Evolutionary conservation across 2,113 vertebrate genomes (phyloP), one percentile per base, ranked within the genome.

Genomic region (Haemorhous mexicanus): DNA sequence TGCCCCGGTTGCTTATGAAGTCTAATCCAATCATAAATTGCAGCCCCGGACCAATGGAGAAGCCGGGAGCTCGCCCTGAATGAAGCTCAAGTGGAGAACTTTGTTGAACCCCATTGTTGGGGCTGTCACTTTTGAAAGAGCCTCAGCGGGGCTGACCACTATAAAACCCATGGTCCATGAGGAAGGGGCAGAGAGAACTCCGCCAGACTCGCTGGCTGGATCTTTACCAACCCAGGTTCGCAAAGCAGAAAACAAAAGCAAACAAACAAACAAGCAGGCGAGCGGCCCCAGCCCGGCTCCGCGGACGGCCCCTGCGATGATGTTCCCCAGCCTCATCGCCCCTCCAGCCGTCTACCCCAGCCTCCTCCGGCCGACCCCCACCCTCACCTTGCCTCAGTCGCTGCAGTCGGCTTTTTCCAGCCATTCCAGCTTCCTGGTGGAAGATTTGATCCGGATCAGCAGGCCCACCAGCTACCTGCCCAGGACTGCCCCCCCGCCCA

Each of bases 1-100:
- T 99, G 98, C 94, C 93, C 96, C 94, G 97, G 98, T 98, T 98
- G 98, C 98, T 99, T 98, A 99, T 99, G 98, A 99, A 99, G 99
- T 98, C 98, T 99, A 99, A 99, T 99, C 98, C 99, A 99, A 99
- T 99, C 99, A 99, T 99, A 99, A 99, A 99, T 99, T 98, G 99
- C 98, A 95, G 97, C 96, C 66, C 92, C 86, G 98, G 95, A 97
- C 99, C 99, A 99, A 99, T 99, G 98, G 97, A 98, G 87, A 72
- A 33, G 96, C 97, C 82, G 93, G 89, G 96, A 96, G 94, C 94
- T 94, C 87, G 75, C 97, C 95, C 97, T 99, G 98, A 99, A 99
- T 99, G 98, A 97, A 98, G 96, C 98, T 98, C 97, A 97, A 99
- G 98, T 98, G 98, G 98, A 98, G 99, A 98, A 99, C 99, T 99